Evolutionary conservation across 2,888 invertebrate genomes (phyloP), one percentile per base, ranked within the genome.

Genomic region (Diadegma fenestrale): DNA sequence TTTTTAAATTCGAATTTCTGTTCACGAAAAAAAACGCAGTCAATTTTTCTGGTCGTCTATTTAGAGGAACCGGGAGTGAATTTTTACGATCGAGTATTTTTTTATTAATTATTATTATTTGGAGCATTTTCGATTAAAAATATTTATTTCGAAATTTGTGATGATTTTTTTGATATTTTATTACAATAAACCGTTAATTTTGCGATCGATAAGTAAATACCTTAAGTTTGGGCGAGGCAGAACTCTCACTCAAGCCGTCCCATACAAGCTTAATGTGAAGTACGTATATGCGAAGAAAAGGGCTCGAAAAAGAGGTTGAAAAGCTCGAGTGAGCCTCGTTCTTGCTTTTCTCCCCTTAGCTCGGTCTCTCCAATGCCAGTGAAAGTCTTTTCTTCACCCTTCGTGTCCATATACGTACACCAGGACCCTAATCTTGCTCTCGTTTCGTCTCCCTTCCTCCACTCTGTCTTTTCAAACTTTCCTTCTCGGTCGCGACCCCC

Each of bases 351-450:
- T 41, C 51, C 58, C 79, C 69, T 63, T 68, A 19, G 58, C 12
- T 33, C 30, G 48, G 26, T 48, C 48, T 48, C 51, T 63, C 72
- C 33, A 37, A 26, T 45, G 33, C 19, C 17, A 43, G 58, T 43
- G 51, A 79, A 82, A 79, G 71, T 61, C 69, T 66, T 76, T 76
- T 77, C 48, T 64, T 77, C 37, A 33, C 68, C 82, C 78, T 75
- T 48, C 63, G 61, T 30, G 72, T 73, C 76, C 37, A 80, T 41
- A 64, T 79, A 63, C 30, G 43, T 63, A 63, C 64, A 54, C 71
- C 51, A 58, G 43, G 80, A 82, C 71, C 79, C 84, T 79, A 72
- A 80, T 84, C 84, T 84, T 64, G 33, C 61, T 79, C 75, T 76
- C 75, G 75, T 73, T 73, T 75, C 48, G 37, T 79, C 71, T 71